Percentiles rank a stretch among this genome's conserved stretches.
Evolutionary conservation across 2,797 vertebrate genomes (phyloP).

Genomic region (Propithecus perrieri): DNA sequence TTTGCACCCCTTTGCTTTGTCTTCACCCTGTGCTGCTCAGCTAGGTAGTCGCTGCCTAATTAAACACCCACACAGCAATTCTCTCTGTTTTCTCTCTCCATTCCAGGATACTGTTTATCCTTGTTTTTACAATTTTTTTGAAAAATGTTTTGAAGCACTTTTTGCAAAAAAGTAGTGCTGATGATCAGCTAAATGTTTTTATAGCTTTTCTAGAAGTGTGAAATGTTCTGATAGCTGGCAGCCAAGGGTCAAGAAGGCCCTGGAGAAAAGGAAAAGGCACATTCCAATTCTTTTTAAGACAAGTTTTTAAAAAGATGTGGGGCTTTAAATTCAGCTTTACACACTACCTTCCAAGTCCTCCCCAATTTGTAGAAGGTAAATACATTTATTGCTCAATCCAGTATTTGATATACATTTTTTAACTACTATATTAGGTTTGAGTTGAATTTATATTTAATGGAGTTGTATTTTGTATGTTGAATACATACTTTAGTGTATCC

Average conservation of each 20-base stretch:
- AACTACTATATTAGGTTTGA: neutral
- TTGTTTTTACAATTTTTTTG: neutral
- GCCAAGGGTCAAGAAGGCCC: neutral
- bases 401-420: neutral
- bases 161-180: neutral
- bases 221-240: constrained; percentile 18
- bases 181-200: constrained; percentile 9
- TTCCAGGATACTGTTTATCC: neutral
- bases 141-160: neutral
- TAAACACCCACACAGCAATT: neutral
- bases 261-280: constrained; percentile 2
- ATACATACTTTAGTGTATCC: neutral
- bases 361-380: neutral
- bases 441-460: constrained; percentile 1
- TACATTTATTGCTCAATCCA: neutral
- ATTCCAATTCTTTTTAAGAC: neutral
- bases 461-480: neutral
- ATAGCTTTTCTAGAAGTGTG: neutral
- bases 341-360: neutral
- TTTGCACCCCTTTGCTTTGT: neutral
- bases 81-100: neutral
- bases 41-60: neutral
- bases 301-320: neutral
- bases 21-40: neutral
- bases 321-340: constrained; percentile 31